Evolutionary conservation across 2,113 vertebrate species (phyloP).

Genomic region (Opisthocomus hoazin): DNA sequence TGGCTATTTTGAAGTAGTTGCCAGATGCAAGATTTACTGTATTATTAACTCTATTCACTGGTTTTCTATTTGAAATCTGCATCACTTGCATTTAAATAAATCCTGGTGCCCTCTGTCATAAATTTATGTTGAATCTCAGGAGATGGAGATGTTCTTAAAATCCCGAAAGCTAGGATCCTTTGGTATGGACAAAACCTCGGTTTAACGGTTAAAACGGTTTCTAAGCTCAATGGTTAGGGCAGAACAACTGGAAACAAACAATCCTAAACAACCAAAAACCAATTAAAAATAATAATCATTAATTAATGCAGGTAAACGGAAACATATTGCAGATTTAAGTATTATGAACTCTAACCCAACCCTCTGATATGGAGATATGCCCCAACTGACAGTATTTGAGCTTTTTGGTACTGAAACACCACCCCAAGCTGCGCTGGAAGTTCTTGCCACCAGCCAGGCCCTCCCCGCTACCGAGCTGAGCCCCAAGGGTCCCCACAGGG

Average conservation of each 20-base stretch:
- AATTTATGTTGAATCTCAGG: background rate
- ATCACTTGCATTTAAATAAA: background rate
- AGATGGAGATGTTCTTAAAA: background rate
- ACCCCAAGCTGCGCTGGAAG: background rate
- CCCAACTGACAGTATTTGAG: background rate
- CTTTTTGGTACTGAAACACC: no score
- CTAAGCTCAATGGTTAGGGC: background rate
- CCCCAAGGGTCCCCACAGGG: fast-evolving
- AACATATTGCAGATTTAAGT: background rate
- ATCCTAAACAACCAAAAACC: background rate
- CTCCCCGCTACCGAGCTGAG: background rate
- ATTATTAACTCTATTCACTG: background rate
- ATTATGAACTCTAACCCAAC: background rate
- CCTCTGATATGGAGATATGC: no score
- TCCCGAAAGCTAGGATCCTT: background rate
- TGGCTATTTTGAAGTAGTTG: background rate
- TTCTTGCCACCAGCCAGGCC: background rate
- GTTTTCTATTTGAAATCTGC: background rate
- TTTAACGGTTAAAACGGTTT: background rate
- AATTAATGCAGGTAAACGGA: background rate
- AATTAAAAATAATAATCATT: background rate
- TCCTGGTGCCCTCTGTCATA: background rate
- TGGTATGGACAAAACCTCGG: background rate
- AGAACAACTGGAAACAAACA: background rate
- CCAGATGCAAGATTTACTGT: no score